Base-by-base conservation (phyloP, 2,888 invertebrate species). In the Cephus spinipes region DNA sequence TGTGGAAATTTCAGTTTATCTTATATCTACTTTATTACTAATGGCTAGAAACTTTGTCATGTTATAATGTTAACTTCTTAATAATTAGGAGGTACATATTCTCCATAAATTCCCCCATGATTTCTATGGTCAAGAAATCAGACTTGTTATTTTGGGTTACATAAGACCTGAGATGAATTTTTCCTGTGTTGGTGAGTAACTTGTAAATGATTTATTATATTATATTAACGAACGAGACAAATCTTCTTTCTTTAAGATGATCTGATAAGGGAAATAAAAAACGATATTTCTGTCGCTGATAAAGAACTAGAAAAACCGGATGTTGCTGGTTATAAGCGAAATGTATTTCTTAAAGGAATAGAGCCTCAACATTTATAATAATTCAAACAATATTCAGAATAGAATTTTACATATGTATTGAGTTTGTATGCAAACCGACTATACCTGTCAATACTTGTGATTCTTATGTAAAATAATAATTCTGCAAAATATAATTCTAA, bases 91-190 rank as follows among this genome's bases (percentile, higher is more conserved):
- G 93, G 97, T 98, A 0, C 98, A 99, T 89, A 94, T 99, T 74
- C 92, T 99, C 83, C 96, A 98, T 88, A 92, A 95, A 80, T 98
- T 96, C 89, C 93, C 94, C 35, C 89, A 93, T 71, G 98, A 99
- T 92, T 97, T 99, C 87, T 99, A 99, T 92, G 98, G 96, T 0
- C 93, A 95, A 73, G 90, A 92, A 79, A 92, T 99, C 81, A 96
- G 95, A 92, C 94, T 98, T 34, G 94, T 95, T 80, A 94, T 99
- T 80, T 90, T 95, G 77, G 98, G 97, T 31, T 98, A 96, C 90
- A 93, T 99, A 81, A 93, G 99, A 84, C 95, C 96, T 0, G 98
- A 99, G 93, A 94, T 93, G 88, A 95, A 96, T 90, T 99, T 98
- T 88, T 92, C 92, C 31, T 96, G 96, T 0, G 83, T 94, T 81